Percentiles rank a stretch among this genome's conserved stretches.
These are phyloP conservation scores for Enteromius viviparus DNA, from an alignment of 2,797 vertebrate species.

Conservation along the genomic window DNA sequence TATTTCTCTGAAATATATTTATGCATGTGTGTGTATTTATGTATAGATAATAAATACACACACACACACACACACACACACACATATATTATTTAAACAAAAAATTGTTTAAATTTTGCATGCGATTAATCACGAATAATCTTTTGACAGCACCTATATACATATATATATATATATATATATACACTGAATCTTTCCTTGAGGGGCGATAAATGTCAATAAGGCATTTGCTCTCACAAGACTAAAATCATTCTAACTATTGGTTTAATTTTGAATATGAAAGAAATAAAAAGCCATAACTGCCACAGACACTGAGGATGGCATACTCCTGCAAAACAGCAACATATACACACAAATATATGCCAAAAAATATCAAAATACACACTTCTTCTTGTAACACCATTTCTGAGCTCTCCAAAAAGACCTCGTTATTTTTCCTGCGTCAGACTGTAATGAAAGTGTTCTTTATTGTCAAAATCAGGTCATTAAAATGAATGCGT, in stretches of 20 bases:
- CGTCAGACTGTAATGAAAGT: constrained; percentile 17
- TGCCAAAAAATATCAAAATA: too few species aligned
- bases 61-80: too few species aligned
- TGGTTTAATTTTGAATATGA: not conserved
- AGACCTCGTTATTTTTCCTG: not conserved
- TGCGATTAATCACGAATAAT: too few species aligned
- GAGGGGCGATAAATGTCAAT: not conserved
- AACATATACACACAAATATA: not conserved
- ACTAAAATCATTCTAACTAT: not conserved
- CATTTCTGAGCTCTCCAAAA: not conserved
- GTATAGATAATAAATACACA: too few species aligned
- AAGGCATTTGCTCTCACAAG: not conserved
- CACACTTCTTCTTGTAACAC: not conserved
- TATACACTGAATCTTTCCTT: not conserved
- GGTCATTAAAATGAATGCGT: constrained; percentile 40
- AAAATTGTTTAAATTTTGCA: too few species aligned
- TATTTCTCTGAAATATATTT: too few species aligned
- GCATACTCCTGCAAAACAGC: not conserved
- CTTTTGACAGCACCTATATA: not conserved
- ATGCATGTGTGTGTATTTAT: too few species aligned
- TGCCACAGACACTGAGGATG: not conserved
- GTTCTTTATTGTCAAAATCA: constrained; percentile 16
- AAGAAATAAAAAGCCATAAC: not conserved
- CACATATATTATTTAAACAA: too few species aligned
- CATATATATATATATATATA: not conserved